Percentiles rank a stretch among this genome's conserved stretches.
Evolutionary conservation across 2,888 invertebrate genomes (phyloP).

Genomic region (Rhaphigaster nebulosa): DNA sequence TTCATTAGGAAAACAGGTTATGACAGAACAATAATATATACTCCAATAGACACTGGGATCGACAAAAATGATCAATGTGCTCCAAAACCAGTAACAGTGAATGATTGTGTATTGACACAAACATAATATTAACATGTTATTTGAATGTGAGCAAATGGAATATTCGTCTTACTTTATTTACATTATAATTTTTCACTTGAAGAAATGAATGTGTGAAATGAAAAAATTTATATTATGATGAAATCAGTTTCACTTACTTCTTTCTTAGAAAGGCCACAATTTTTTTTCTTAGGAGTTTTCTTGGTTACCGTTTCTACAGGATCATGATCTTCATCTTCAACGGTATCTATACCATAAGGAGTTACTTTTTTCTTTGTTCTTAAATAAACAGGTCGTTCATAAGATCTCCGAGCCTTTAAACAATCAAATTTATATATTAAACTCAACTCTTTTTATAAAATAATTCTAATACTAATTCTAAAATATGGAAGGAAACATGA

Average conservation of each 20-base stretch:
- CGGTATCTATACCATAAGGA: constrained; percentile 5
- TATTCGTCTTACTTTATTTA: neutral
- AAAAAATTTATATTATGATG: neutral
- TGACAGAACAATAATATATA: too few species aligned
- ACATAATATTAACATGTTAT: neutral
- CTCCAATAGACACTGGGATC: too few species aligned
- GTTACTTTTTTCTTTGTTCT: constrained; percentile 47
- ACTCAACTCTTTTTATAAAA: neutral
- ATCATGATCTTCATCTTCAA: constrained; percentile 54
- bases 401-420: constrained; percentile 58
- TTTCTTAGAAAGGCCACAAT: constrained; percentile 62
- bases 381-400: constrained; percentile 58
- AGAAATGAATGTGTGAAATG: constrained; percentile 59
- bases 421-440: constrained; percentile 12
- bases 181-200: constrained; percentile 58
- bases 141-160: neutral
- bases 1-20: too few species aligned
- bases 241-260: constrained; percentile 57
- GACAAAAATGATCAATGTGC: too few species aligned
- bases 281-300: constrained; percentile 55
- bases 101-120: neutral
- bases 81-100: too few species aligned
- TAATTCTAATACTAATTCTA: neutral
- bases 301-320: constrained; percentile 44
- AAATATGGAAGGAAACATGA: constrained; percentile 9